phyloP scores from a whole-genome alignment of 1,140 invertebrate genomes.

The Trichonephila clavipes region DNA sequence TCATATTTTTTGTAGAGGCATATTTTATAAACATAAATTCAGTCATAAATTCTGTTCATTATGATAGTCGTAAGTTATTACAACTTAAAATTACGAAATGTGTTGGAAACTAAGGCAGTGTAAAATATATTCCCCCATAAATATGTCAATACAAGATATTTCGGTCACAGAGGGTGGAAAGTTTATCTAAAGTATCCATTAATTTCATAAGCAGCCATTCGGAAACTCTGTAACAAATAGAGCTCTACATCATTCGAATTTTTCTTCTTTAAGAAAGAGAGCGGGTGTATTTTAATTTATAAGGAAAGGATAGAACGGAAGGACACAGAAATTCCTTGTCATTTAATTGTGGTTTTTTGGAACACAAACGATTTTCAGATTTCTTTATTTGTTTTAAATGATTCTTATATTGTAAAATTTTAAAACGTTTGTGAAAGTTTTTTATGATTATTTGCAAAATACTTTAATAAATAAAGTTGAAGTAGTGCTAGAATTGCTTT shows the following conservation, averaged over 20 bases:
- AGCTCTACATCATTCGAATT: background rate
- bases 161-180: background rate
- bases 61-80: background rate
- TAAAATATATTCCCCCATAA: conserved; percentile 16
- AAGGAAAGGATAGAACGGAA: too few species aligned
- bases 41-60: background rate
- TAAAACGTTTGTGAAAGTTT: too few species aligned
- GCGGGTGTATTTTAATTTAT: background rate
- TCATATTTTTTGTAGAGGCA: background rate
- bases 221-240: conserved; percentile 27
- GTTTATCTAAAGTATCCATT: conserved; percentile 14
- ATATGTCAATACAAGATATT: conserved; percentile 35
- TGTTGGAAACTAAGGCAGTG: background rate
- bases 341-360: too few species aligned
- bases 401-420: too few species aligned
- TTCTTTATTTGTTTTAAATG: too few species aligned
- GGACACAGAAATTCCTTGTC: too few species aligned
- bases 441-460: too few species aligned
- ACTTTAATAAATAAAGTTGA: too few species aligned
- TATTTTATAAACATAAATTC: conserved; percentile 15
- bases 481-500: too few species aligned
- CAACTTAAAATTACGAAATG: conserved; percentile 32
- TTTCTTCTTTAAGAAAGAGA: background rate
- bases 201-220: conserved; percentile 7
- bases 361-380: too few species aligned